These are phyloP conservation scores for Eclectus roratus DNA, from an alignment of 2,113 vertebrate genomes.

Conservation along the genomic window DNA sequence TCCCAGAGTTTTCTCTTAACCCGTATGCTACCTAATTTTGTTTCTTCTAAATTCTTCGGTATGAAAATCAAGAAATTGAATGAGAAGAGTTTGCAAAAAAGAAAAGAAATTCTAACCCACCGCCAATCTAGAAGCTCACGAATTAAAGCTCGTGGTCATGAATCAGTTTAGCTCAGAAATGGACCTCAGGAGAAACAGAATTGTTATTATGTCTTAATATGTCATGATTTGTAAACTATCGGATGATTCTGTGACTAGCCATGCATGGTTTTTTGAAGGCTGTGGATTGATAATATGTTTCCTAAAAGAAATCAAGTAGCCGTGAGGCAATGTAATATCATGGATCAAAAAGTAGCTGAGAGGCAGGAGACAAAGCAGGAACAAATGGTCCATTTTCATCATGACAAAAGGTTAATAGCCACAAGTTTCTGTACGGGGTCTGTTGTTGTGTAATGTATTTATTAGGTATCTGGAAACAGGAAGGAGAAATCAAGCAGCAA, in stretches of 20 bases:
- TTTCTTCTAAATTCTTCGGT: neutral
- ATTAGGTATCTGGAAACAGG: slow-evolving; percentile 27
- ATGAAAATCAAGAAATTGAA: neutral
- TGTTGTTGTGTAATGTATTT: slow-evolving; percentile 5
- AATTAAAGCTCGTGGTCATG: neutral
- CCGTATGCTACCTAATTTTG: neutral
- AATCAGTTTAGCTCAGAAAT: neutral
- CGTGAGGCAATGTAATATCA: slow-evolving; percentile 1
- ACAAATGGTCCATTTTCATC: slow-evolving; percentile 41
- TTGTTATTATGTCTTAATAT: slow-evolving; percentile 6
- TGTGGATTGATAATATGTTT: slow-evolving; percentile 24
- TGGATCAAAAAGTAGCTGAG: slow-evolving; percentile 50
- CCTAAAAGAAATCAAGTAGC: slow-evolving; percentile 26
- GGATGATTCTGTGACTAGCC: neutral
- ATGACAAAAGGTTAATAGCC: slow-evolving; percentile 54
- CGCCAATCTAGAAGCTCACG: neutral
- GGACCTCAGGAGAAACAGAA: neutral
- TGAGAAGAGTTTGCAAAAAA: neutral
- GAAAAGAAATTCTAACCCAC: neutral
- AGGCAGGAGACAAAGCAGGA: slow-evolving; percentile 27
- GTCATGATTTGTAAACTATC: slow-evolving; percentile 26
- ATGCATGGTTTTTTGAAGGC: neutral
- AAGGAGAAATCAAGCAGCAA: slow-evolving; percentile 32
- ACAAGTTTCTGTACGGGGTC: slow-evolving; percentile 2
- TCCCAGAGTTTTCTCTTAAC: neutral